Evolutionary conservation across 1,140 invertebrate genomes (phyloP).

Genomic region (Drosophila arizonae): DNA sequence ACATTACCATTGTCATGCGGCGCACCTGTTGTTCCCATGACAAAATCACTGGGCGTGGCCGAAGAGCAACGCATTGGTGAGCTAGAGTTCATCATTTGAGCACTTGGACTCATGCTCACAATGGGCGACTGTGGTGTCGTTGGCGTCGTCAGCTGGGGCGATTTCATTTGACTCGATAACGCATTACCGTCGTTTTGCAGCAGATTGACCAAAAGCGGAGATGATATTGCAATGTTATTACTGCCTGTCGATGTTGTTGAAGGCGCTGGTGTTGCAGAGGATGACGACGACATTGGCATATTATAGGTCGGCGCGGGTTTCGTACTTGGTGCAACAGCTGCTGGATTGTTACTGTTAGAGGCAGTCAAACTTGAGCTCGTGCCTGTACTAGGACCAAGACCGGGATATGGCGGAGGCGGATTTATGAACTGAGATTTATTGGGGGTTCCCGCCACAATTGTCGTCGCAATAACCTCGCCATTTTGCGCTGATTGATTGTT

Average conservation of each 20-base stretch:
- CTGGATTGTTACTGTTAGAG: slow-evolving; percentile 46
- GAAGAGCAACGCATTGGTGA: slow-evolving; percentile 66
- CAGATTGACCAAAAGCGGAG: slow-evolving; percentile 95
- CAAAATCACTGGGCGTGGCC: slow-evolving; percentile 59
- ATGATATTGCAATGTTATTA: slow-evolving; percentile 86
- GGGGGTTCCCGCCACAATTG: slow-evolving; percentile 34
- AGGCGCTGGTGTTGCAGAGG: slow-evolving; percentile 82
- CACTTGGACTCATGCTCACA: slow-evolving; percentile 70
- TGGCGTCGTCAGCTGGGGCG: slow-evolving; percentile 58
- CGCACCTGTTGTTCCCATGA: slow-evolving; percentile 46
- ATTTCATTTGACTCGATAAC: slow-evolving; percentile 71
- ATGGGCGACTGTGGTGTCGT: slow-evolving; percentile 55
- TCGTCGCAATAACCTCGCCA: slow-evolving; percentile 50
- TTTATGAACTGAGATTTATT: slow-evolving; percentile 80
- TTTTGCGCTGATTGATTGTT: slow-evolving; percentile 66
- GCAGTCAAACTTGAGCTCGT: slow-evolving; percentile 32
- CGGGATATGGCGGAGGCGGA: slow-evolving; percentile 84
- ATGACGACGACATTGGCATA: slow-evolving; percentile 40
- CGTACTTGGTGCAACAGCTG: slow-evolving; percentile 23
- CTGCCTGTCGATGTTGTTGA: slow-evolving; percentile 72
- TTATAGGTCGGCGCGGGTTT: slow-evolving; percentile 61
- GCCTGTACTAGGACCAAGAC: slow-evolving; percentile 61
- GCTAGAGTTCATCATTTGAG: slow-evolving; percentile 69
- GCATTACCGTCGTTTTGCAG: slow-evolving; percentile 91
- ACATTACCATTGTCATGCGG: slow-evolving; percentile 52